Evolutionary conservation across 2,888 invertebrate species (phyloP), one percentile per base, ranked within the genome.

Genomic region (Rotaria sp.): DNA sequence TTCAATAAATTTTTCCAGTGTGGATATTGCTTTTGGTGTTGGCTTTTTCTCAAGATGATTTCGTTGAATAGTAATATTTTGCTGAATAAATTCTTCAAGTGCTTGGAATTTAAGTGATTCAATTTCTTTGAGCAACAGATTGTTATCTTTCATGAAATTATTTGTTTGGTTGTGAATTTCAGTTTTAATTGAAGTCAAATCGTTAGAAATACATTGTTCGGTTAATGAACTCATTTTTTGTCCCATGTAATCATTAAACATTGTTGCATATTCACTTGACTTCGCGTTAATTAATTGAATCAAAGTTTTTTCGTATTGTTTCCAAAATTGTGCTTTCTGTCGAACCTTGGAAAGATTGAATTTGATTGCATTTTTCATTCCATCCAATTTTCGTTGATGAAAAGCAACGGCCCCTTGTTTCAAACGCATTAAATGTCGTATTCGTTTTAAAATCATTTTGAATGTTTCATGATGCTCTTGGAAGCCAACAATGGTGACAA

Each of bases 81-180:
- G 18, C 45, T 80, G 5, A n/a, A 80, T 80, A 80, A 80, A 80
- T 13, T 80, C 26, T 41, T 80, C 80, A n/a, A 80, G n/a, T 80
- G 41, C 80, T 45, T 80, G 45, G 0, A 45, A 10, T 80, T 80
- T 80, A 26, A 80, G 7, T n/a, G 80, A 24, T 11, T 80, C 26
- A 45, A 41, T 45, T n/a, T 80, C 38, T 38, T 41, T 80, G 5
- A 30, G 0, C 13, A 80, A 18, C 7, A 35, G 10, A n/a, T 45
- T 24, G 26, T 45, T 80, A 45, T 67, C 35, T 30, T 80, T 21
- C 11, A 80, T 80, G n/a, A 45, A 80, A 45, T 45, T n/a, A 26
- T 80, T n/a, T 13, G 80, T 80, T 45, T n/a, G 15, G 11, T 0
- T 26, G 24, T 13, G 1, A 8, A 80, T 80, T n/a, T 80, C 41